Base-by-base conservation (phyloP, 2,888 invertebrate genomes). In the Phaonia tiefii region DNA sequence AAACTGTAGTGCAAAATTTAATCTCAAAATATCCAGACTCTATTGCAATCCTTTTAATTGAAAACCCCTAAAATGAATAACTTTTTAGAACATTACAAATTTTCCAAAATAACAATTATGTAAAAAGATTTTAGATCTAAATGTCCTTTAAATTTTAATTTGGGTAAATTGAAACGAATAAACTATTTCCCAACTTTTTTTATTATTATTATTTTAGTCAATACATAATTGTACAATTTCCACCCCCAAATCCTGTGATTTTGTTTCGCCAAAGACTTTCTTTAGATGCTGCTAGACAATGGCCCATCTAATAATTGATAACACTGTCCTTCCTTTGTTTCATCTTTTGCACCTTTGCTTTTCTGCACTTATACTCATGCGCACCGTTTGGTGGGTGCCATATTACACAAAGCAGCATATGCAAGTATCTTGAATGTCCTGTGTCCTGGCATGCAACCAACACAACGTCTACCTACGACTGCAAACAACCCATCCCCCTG, bases 311-410 rank as follows among this genome's bases (percentile, higher is more conserved):
- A 22, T 20, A 63, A 39, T 42, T 63, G 63, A 63, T 63, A 63
- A 42, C 22, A 63, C 63, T 42, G 63, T 60, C n/a, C 22, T 20
- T 2, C 26, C 11, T 39, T 63, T 63, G 63, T 63, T 26, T 13
- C 25, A 22, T 13, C 2, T 11, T 0, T 20, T 42, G 42, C 63
- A 63, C 63, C 63, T 63, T 63, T 42, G 63, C 26, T 39, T 58
- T 8, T 3, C 60, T 46, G 46, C 63, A 75, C 54, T 54, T 44
- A 11, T 42, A 0, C 10, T 58, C 42, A 39, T 60, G 11, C 4
- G 25, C 26, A 25, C 20, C 37, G 42, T 26, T 80, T 81, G 75
- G 81, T 75, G 81, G 81, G 81, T 81, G 81, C 78, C 51, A 17
- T 17, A 69, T 78, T 69, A 75, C 77, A n/a, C 49, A 13, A 39